Evolutionary conservation across 2,888 invertebrate genomes (phyloP), one percentile per base, ranked within the genome.

Genomic region (Mechanitis mazaeus): DNA sequence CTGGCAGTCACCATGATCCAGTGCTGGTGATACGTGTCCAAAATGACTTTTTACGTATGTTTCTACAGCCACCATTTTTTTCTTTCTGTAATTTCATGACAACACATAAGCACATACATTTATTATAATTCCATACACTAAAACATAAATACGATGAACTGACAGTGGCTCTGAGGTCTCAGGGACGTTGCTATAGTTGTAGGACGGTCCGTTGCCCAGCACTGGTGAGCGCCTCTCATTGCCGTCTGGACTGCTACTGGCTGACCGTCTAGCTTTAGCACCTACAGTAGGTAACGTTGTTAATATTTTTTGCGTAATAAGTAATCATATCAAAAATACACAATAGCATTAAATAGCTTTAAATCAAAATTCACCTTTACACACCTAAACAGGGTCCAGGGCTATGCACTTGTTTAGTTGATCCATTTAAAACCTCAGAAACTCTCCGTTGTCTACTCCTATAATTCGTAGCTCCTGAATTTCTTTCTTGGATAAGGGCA

Each of bases 301-400:
- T 42, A 42, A 42, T 7, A 9, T 42, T 1, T 42, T 20, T 35
- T 42, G 9, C 42, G 9, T 42, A 7, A 11, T 42, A 42, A 42
- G 7, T 9, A 42, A 5, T 42, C 42, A 42, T 5, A 42, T 28
- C 28, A 50, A 28, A 50, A 28, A 31, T 1, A 31, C 50, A 50
- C 11, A 47, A 9, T 31, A 31, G 7, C 5, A 50, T 2, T 28
- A 9, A 50, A 50, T 28, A 31, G 28, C 28, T 42, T 38, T 1
- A 35, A 69, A 74, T 70, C 66, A 69, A 69, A 80, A 84, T 84
- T 85, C 84, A 85, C 85, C 85, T 85, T 85, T 86, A 87, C 87
- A 83, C 83, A 88, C 88, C 88, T 87, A 80, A 71, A 70, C 78
- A 72, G 66, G 76, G 68, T 66, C 70, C 67, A 54, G 78, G 64